Evolutionary conservation across 64 coral and sea anemone species (phyloP).

Genomic region (Stylophora pistillata): DNA sequence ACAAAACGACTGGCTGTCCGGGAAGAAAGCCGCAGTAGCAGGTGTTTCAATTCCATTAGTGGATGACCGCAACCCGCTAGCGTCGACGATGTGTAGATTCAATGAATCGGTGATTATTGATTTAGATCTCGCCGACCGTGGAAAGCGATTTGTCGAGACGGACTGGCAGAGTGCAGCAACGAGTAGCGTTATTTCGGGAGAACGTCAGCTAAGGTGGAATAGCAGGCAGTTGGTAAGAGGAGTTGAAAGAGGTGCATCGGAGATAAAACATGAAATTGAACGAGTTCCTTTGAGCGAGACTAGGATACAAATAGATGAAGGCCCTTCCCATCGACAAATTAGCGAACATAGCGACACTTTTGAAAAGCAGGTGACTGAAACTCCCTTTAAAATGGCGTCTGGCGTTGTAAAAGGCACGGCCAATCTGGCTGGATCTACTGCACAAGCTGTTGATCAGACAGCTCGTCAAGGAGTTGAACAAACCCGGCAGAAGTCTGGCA

Average conservation of each 20-base stretch:
- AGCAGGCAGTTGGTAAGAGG: neutral
- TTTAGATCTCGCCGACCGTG: slow-evolving; percentile 7
- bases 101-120: slow-evolving; percentile 29
- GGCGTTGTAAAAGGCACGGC: slow-evolving; percentile 19
- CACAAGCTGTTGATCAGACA: slow-evolving; percentile 21
- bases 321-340: too few relatives aligned
- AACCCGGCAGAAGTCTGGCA: slow-evolving; percentile 68
- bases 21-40: slow-evolving; percentile 1
- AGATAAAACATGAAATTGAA: neutral
- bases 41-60: neutral
- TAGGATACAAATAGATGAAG: neutral
- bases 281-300: neutral
- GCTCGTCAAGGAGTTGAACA: slow-evolving; percentile 66
- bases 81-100: neutral
- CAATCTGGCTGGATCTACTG: slow-evolving; percentile 35
- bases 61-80: slow-evolving; percentile 13
- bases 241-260: slow-evolving; percentile 2
- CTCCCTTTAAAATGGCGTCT: slow-evolving; percentile 31
- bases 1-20: slow-evolving; percentile 16
- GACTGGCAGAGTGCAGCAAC: slow-evolving; percentile 2
- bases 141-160: neutral
- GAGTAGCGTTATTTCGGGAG: slow-evolving; percentile 15
- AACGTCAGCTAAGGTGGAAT: slow-evolving; percentile 15
- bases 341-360: neutral
- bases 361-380: neutral